Evolutionary conservation across 2,888 invertebrate genomes (phyloP), one percentile per base, ranked within the genome.

Genomic region (Sphecodes monilicornis): DNA sequence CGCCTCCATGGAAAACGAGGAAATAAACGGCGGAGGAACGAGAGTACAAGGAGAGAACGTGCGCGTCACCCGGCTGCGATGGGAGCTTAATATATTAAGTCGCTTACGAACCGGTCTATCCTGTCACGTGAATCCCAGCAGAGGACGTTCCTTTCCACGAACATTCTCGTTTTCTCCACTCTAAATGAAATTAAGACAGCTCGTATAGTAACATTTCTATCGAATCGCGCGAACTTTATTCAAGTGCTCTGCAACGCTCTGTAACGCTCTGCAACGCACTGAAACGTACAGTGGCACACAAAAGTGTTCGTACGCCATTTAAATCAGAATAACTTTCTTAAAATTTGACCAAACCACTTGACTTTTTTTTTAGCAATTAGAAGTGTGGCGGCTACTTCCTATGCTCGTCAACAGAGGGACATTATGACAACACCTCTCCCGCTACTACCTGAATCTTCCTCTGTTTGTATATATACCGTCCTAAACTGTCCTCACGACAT

Each of bases 21-120:
- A 79, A 76, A 81, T 83, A 82, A 80, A 75, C 54, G 71, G 46
- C 75, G 70, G 78, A 80, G 69, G 80, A 87, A 84, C 73, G 86
- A 81, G 50, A 64, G 69, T 73, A 78, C 78, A 71, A 76, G 71
- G 72, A 32, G 64, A n/a, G 39, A 75, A 70, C 50, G 43, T 50
- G 50, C 41, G 36, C 54, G 66, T 73, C 69, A n/a, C 10, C 3
- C 60, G 50, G 29, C 74, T 41, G 54, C 73, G 11, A 70, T 69
- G 75, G 72, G 3, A 60, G 64, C 70, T 85, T 76, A 74, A 74
- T 64, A 73, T 69, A 78, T 79, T 73, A 76, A 83, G 78, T 54
- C 84, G n/a, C 39, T 41, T 29, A 3, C 26, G 26, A 22, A 50
- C 13, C 46, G 11, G 54, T 46, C 41, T 60, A 41, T 29, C 68